Conservation (phyloP, 2,113 vertebrate genomes). For the Cisticola juncidis region DNA sequence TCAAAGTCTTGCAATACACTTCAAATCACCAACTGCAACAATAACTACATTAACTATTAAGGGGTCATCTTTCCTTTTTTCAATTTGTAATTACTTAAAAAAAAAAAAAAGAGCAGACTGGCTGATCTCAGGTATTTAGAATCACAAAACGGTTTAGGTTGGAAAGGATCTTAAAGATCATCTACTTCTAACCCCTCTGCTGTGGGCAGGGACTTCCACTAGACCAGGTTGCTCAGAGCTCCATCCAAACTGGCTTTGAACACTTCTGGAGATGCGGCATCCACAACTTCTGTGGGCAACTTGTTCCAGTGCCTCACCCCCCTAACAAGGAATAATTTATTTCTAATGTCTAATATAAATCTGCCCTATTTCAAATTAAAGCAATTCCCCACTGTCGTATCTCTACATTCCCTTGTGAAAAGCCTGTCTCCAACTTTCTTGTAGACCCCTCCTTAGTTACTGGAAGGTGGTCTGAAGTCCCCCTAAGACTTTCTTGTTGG, state of each 20-base stretch:
- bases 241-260: neutral
- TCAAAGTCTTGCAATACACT: neutral
- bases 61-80: neutral
- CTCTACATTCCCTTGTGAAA: neutral
- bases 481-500: neutral
- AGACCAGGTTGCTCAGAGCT: neutral
- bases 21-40: neutral
- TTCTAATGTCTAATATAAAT: neutral
- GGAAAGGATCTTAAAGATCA: neutral
- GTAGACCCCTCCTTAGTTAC: neutral
- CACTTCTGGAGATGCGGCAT: neutral
- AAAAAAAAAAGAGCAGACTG: fast-evolving
- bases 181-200: neutral
- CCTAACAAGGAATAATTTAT: neutral
- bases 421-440: neutral
- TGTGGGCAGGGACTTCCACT: too few relatives aligned
- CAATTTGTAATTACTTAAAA: neutral
- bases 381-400: fast-evolving
- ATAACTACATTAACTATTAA: neutral
- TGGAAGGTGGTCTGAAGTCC: neutral
- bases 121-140: neutral
- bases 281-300: neutral
- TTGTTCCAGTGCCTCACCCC: neutral
- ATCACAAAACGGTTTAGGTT: neutral
- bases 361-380: neutral